Evolutionary conservation across 2,888 invertebrate species (phyloP).

Genomic region (Iselma pallidipennis): DNA sequence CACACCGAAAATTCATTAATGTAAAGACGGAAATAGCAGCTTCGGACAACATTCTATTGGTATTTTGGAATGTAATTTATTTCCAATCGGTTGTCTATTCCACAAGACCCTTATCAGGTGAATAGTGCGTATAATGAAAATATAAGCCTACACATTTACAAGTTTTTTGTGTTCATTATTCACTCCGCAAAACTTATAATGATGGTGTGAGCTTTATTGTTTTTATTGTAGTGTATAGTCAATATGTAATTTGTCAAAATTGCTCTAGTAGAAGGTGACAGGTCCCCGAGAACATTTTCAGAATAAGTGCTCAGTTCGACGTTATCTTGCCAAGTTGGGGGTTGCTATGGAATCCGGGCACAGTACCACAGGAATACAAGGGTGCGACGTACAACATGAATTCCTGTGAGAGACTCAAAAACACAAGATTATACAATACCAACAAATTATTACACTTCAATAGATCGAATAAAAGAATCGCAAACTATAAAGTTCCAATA

Average conservation of each 20-base stretch:
- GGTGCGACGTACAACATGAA: constrained; percentile 26
- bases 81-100: too few relatives aligned
- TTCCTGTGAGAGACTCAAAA: constrained; percentile 27
- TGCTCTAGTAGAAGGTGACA: background rate
- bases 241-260: background rate
- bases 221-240: background rate
- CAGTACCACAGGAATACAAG: constrained; percentile 37
- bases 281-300: constrained; percentile 25
- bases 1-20: background rate
- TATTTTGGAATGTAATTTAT: background rate
- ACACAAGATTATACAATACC: constrained; percentile 27
- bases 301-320: constrained; percentile 31
- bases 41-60: background rate
- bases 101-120: background rate
- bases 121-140: too few relatives aligned
- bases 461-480: constrained; percentile 9
- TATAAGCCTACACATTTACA: too few relatives aligned
- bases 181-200: too few relatives aligned
- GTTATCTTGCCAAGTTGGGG: constrained; percentile 42
- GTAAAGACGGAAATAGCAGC: background rate
- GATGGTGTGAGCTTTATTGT: too few relatives aligned
- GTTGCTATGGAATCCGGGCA: constrained; percentile 42
- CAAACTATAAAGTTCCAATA: background rate
- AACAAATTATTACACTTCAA: constrained; percentile 29
- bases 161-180: background rate